Conservation (phyloP, 2,888 invertebrate species). For the Zhuqinia jingwanae region DNA sequence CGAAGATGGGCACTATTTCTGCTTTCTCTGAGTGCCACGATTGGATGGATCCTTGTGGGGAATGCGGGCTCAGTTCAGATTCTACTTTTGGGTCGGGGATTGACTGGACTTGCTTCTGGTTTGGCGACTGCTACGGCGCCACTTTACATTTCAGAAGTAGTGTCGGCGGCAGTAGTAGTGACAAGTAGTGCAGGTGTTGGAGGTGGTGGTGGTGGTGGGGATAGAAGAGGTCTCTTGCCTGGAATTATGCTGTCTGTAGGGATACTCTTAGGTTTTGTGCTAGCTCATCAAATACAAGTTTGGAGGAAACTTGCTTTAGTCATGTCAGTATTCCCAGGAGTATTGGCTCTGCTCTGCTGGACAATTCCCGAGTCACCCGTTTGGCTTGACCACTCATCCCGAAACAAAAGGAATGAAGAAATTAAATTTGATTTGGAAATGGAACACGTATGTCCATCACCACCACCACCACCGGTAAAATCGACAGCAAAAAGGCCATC, state of each 20-base stretch:
- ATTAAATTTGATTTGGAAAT: slow-evolving; percentile 83
- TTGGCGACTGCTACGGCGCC: slow-evolving; percentile 85
- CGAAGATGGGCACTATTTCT: slow-evolving; percentile 83
- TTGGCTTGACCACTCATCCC: no score
- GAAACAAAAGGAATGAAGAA: slow-evolving; percentile 81
- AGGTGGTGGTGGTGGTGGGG: neutral
- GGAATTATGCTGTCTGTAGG: slow-evolving; percentile 86
- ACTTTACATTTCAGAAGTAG: slow-evolving; percentile 85
- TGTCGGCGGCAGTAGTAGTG: no score
- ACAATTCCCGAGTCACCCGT: slow-evolving; percentile 86
- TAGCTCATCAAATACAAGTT: slow-evolving; percentile 85
- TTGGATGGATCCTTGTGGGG: slow-evolving; percentile 87
- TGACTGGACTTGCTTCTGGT: slow-evolving; percentile 88
- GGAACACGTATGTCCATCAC: slow-evolving; percentile 79
- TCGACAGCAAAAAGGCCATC: neutral
- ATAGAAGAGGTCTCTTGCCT: slow-evolving; percentile 83
- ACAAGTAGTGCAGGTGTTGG: no score
- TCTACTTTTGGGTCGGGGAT: slow-evolving; percentile 85
- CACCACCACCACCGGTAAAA: neutral
- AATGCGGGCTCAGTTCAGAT: slow-evolving; percentile 83
- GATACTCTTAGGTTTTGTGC: slow-evolving; percentile 84
- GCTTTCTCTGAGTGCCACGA: slow-evolving; percentile 83
- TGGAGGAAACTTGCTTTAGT: slow-evolving; percentile 83
- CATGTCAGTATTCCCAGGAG: slow-evolving; percentile 82
- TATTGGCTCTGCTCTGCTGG: slow-evolving; percentile 83